Base-by-base conservation (phyloP, 2,113 vertebrate genomes). In the Centropus bengalensis region DNA sequence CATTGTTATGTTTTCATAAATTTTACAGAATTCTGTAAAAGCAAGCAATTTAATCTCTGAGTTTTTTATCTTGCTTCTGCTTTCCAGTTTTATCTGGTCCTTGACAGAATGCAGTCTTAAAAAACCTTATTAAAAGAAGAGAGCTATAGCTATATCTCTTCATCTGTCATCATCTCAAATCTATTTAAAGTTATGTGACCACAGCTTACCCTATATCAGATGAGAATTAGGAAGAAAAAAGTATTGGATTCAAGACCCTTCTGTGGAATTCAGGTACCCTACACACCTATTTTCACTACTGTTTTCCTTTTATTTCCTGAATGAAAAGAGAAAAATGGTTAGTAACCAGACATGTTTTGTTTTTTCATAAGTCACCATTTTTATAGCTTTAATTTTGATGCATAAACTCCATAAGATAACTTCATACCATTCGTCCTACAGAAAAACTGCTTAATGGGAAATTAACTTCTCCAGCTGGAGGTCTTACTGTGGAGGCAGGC, bases 221-320 rank as follows among this genome's bases (percentile, higher is more conserved):
- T 94, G 70, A 82, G 47, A 86, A 71, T 87, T 89, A 92, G 66
- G 32, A 95, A 71, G 69, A 16, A 79, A 93, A 86, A 71, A 23
- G 8, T 68, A 45, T 24, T 80, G 55, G 30, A 66, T 89, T 88
- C 27, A 66, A 85, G 67, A 76, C 20, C 26, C 24, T 58, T 79
- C 45, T 89, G 30, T 82, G 67, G 18, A 82, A 87, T 89, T 88
- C 42, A 88, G 44, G 66, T 78, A 59, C 30, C 23, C 26, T 70
- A 40, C 23, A 36, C 18, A 27, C 36, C n/a, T 90, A 4, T 73
- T 86, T 88, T 79, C 36, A 38, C 22, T 80, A 47, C 38, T 62
- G 3, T 63, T 91, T 78, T 47, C 44, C 52, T 78, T 86, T 68
- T 55, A 13, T 82, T 89, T 92, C 49, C 78, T 84, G n/a, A 92